Conservation (phyloP, 2,797 vertebrate genomes). For the Rhadinocentrus ornatus region DNA sequence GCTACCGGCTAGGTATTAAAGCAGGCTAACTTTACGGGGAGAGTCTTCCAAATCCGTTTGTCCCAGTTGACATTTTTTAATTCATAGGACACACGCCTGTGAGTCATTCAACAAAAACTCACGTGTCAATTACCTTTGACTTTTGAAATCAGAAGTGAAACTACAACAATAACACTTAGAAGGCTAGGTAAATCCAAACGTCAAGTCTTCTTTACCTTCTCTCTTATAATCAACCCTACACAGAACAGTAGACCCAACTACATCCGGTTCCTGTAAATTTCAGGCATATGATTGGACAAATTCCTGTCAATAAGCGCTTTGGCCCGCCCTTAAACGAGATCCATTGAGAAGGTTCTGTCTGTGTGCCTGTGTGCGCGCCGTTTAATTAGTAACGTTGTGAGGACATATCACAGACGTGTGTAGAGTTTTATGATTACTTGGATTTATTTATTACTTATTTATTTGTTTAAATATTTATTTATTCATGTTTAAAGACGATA, state of each 20-base stretch:
- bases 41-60: slow-evolving; percentile 37
- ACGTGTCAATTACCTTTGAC: slow-evolving; percentile 75
- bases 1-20: slow-evolving; percentile 51
- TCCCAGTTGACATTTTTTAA: slow-evolving; percentile 45
- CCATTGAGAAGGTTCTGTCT: slow-evolving; percentile 21
- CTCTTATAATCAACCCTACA: slow-evolving; percentile 77
- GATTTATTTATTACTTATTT: too few species aligned
- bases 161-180: slow-evolving; percentile 44
- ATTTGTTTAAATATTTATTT: too few species aligned
- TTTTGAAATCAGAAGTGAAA: slow-evolving; percentile 49
- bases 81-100: slow-evolving; percentile 19
- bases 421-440: too few species aligned
- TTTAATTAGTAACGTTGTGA: neutral
- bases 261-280: slow-evolving; percentile 54
- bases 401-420: neutral
- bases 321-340: slow-evolving; percentile 36
- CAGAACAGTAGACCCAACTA: slow-evolving; percentile 46
- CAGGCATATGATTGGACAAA: slow-evolving; percentile 66
- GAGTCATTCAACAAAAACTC: slow-evolving; percentile 9
- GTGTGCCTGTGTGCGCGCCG: neutral
- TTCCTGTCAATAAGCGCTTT: slow-evolving; percentile 16
- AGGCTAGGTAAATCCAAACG: slow-evolving; percentile 73
- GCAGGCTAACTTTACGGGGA: slow-evolving; percentile 70
- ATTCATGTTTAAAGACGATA: too few species aligned
- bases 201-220: slow-evolving; percentile 68